phyloP scores from a whole-genome alignment of 2,113 vertebrate species.

The Talpa occidentalis region DNA sequence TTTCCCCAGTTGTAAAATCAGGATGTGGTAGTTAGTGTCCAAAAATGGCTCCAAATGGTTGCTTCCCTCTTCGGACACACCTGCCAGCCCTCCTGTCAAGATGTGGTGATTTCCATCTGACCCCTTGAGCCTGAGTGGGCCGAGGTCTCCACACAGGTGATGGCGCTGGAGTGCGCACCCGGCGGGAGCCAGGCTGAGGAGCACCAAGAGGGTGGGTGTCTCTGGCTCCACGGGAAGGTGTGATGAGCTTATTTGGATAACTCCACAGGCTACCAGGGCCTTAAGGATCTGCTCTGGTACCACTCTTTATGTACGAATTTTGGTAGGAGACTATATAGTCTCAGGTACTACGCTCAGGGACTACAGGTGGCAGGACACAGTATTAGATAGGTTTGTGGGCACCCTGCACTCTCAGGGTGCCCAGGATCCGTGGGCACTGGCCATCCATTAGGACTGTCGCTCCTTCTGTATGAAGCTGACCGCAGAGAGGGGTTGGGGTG shows the following conservation, averaged over 20 bases:
- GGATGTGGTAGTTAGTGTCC: neutral
- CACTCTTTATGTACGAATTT: no score
- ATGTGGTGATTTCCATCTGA: neutral
- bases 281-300: no score
- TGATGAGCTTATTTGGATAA: neutral
- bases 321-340: no score
- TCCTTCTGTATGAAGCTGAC: no score
- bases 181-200: neutral
- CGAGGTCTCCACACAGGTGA: accelerated
- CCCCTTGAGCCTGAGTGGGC: neutral
- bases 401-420: no score
- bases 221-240: no score
- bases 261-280: neutral
- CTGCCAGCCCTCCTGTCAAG: neutral
- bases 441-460: no score
- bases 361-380: no score
- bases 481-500: no score
- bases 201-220: neutral
- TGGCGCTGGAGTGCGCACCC: neutral
- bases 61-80: neutral
- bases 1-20: neutral
- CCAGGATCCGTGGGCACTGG: no score
- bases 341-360: no score
- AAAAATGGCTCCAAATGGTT: neutral
- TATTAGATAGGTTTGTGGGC: no score